These are phyloP conservation scores for Ophioninae sp. DNA, from an alignment of 2,888 invertebrate species.

Conservation along the genomic window DNA sequence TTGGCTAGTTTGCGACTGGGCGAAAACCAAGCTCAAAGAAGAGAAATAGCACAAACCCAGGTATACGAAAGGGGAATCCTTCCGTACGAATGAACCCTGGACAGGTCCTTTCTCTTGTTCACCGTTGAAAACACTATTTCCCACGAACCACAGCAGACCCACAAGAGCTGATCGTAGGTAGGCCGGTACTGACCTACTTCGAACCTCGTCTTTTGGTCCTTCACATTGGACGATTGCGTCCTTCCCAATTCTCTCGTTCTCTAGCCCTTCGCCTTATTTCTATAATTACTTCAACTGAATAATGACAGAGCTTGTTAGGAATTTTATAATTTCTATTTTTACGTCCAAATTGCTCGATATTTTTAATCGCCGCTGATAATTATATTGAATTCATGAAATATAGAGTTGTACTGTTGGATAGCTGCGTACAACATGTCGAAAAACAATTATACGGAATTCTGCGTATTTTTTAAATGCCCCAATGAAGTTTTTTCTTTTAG, in stretches of 20 bases:
- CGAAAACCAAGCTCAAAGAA: conserved; percentile 30
- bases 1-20: conserved; percentile 39
- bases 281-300: not conserved
- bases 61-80: conserved; percentile 21
- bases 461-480: not conserved
- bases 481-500: too few species aligned
- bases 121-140: conserved; percentile 20
- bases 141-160: conserved; percentile 7
- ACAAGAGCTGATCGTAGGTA: conserved; percentile 7
- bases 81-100: conserved; percentile 46
- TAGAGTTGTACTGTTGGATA: not conserved
- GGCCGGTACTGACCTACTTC: conserved; percentile 50
- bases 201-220: conserved; percentile 31
- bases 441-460: too few species aligned
- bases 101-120: conserved; percentile 26
- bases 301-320: not conserved
- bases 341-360: not conserved
- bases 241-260: conserved; percentile 10
- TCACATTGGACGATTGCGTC: conserved; percentile 21
- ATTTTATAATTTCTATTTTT: not conserved
- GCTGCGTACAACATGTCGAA: not conserved
- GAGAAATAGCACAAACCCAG: conserved; percentile 9
- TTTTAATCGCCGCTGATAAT: not conserved
- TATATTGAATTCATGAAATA: not conserved
- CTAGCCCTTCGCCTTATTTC: conserved; percentile 6